Evolutionary conservation across 2,888 invertebrate species (phyloP).

Genomic region (Trichopoda pennipes): DNA sequence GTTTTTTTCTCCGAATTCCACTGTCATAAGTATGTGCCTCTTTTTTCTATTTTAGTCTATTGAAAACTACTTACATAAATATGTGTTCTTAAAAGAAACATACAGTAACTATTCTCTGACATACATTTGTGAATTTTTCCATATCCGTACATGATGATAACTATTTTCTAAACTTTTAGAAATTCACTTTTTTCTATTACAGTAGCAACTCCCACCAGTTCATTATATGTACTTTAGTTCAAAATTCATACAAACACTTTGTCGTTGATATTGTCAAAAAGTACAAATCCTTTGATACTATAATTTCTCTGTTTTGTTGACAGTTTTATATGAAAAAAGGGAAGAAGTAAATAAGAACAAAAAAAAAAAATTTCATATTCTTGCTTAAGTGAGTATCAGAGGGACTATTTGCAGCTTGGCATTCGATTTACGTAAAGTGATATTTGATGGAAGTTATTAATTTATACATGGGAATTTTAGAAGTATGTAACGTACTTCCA

Average conservation of each 20-base stretch:
- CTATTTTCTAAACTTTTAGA: slow-evolving; percentile 5
- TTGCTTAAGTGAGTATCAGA: background rate
- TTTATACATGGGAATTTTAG: slow-evolving; percentile 38
- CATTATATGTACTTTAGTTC: slow-evolving; percentile 34
- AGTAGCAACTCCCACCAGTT: slow-evolving; percentile 37
- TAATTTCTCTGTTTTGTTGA: slow-evolving; percentile 51
- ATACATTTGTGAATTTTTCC: background rate
- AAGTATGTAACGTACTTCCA: background rate
- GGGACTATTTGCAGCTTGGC: background rate
- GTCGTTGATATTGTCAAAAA: slow-evolving; percentile 45
- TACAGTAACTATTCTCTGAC: slow-evolving; percentile 19
- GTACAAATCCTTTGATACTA: slow-evolving; percentile 63
- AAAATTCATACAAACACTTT: slow-evolving; percentile 19
- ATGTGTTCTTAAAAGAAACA: slow-evolving; percentile 23
- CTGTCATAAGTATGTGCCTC: background rate
- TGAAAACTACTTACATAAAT: slow-evolving; percentile 53
- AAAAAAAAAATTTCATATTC: background rate
- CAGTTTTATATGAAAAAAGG: slow-evolving; percentile 44
- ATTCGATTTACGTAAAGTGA: slow-evolving; percentile 52
- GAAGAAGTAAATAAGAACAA: background rate
- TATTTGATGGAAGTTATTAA: slow-evolving; percentile 61
- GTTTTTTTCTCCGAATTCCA: background rate
- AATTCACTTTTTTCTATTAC: slow-evolving; percentile 15
- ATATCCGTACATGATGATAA: slow-evolving; percentile 2
- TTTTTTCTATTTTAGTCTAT: slow-evolving; percentile 21